Percentiles rank a stretch among this genome's conserved stretches.
Evolutionary conservation across 2,888 invertebrate genomes (phyloP).

Genomic region (Meteorus colon): DNA sequence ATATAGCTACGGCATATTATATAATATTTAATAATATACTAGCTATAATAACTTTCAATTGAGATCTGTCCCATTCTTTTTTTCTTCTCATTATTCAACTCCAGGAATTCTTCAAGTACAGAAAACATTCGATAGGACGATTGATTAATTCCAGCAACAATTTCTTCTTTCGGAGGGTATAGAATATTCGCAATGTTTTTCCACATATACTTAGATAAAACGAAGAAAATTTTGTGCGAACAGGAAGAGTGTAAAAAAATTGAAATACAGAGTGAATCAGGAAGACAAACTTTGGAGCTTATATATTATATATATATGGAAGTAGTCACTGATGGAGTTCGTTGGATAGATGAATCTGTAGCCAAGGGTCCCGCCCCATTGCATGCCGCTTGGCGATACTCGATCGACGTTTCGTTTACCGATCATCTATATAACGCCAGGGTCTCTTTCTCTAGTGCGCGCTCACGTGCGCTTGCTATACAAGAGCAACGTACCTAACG

Average conservation of each 20-base stretch:
- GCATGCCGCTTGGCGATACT: constrained; percentile 60
- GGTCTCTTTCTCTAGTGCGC: constrained; percentile 4
- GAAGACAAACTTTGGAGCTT: not conserved
- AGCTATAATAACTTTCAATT: constrained; percentile 1
- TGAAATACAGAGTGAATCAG: not conserved
- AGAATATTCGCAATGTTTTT: too few relatives aligned
- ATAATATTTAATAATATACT: constrained; percentile 2
- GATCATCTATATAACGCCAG: constrained; percentile 51
- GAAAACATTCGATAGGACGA: too few relatives aligned
- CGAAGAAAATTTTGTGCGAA: too few relatives aligned
- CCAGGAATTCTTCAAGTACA: too few relatives aligned
- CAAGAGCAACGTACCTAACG: constrained; percentile 52
- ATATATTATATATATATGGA: not conserved
- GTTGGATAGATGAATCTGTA: constrained; percentile 63
- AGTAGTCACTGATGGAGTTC: constrained; percentile 50
- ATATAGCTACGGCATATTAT: not conserved
- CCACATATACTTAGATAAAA: too few relatives aligned
- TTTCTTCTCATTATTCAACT: too few relatives aligned
- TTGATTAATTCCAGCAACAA: too few relatives aligned
- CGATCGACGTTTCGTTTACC: constrained; percentile 58
- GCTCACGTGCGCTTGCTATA: constrained; percentile 54
- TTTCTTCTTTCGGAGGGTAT: too few relatives aligned
- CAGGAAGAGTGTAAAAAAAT: not conserved
- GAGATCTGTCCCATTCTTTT: not conserved
- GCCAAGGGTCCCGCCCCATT: constrained; percentile 58